These are phyloP conservation scores for Clarias macrocephalus DNA, from an alignment of 2,113 vertebrate genomes.

Conservation along the genomic window DNA sequence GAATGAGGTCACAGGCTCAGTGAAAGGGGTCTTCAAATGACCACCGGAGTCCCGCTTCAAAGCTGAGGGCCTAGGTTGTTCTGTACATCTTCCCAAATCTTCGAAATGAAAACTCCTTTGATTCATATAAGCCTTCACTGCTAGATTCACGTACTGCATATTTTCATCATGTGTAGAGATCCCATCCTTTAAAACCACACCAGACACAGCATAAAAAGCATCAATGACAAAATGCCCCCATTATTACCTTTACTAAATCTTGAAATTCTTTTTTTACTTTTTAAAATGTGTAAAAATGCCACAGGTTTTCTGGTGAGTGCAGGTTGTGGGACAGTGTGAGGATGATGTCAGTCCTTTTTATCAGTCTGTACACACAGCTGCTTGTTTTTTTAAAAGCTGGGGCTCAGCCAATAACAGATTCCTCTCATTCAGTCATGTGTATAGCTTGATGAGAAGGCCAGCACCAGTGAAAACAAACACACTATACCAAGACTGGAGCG, in stretches of 20 bases:
- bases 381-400: slow-evolving; percentile 8
- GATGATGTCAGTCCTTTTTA: background rate
- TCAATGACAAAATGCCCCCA: background rate
- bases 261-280: background rate
- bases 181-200: slow-evolving; percentile 71
- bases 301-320: background rate
- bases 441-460: background rate
- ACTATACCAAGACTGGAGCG: background rate
- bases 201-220: slow-evolving; percentile 10
- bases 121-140: slow-evolving; percentile 70
- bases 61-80: background rate
- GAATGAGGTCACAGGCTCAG: slow-evolving; percentile 5
- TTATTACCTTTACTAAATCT: background rate
- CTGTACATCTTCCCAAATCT: slow-evolving; percentile 1
- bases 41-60: slow-evolving; percentile 62
- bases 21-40: slow-evolving; percentile 22
- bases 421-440: slow-evolving; percentile 15
- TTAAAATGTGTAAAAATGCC: background rate
- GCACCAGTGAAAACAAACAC: background rate
- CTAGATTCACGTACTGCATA: slow-evolving; percentile 83
- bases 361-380: slow-evolving; percentile 5
- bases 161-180: slow-evolving; percentile 82
- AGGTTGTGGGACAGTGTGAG: background rate
- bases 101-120: slow-evolving; percentile 48
- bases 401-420: slow-evolving; percentile 1